Base-by-base conservation (phyloP, 2,113 vertebrate species). In the Sitta europaea region DNA sequence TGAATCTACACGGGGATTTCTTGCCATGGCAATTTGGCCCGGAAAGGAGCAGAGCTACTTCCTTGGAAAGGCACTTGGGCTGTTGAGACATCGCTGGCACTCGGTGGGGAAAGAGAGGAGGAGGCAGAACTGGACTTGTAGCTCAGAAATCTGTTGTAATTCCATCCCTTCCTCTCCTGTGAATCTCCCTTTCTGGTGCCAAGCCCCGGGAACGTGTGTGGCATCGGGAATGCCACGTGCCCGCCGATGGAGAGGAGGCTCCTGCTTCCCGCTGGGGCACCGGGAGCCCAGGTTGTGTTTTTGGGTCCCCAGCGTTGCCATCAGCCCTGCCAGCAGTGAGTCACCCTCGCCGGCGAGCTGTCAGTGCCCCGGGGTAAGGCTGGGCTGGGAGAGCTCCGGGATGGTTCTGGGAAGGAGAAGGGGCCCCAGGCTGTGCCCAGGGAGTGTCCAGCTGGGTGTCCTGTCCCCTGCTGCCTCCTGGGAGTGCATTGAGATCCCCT, bases 391-490 rank as follows among this genome's bases (percentile, higher is more conserved):
- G 57, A 70, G 43, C 70, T 29, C n/a, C 2, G 5, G 4, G 25
- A 0, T 77, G 31, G n/a, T n/a, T 67, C 88, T 0, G 29, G 61
- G 67, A 35, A 47, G 58, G 58, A 6, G 0, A 9, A 24, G 1
- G 43, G 21, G 27, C 9, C 0, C 14, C 1, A 5, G 83, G 61
- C 59, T 35, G 42, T 61, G 36, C 78, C 1, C 66, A 40, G 40
- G 40, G 40, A 40, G 40, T 40, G n/a, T n/a, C n/a, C n/a, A n/a
- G n/a, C 40, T 40, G 40, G 40, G 35, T 21, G 20, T 31, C 38
- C 48, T 23, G n/a, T n/a, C n/a, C n/a, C 21, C 4, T 72, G 50
- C n/a, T 31, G 15, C 0, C 1, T 9, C 24, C 36, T 1, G 3
- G 42, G n/a, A 33, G 6, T 0, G 1, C 14, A 4, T 40, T 19